Conservation (phyloP, 2,888 invertebrate species). For the Plebejus melissa region DNA sequence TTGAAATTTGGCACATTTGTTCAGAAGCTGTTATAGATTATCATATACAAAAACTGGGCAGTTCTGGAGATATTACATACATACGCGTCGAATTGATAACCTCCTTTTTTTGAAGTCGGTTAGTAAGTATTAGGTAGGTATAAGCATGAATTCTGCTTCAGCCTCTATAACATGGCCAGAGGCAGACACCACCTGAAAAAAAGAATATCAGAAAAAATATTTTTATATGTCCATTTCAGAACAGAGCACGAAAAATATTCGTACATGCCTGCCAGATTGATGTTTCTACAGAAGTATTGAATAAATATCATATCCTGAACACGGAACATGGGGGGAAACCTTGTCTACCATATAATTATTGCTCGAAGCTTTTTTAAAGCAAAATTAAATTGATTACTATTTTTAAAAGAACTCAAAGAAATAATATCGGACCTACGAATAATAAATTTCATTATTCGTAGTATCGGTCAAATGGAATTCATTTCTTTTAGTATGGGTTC, state of each 20-base stretch:
- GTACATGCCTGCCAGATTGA: not conserved
- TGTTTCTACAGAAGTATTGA: not conserved
- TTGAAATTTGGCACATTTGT: too few relatives aligned
- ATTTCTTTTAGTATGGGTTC: not conserved
- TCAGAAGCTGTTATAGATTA: too few relatives aligned
- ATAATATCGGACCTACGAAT: not conserved
- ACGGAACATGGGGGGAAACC: not conserved
- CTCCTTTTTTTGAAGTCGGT: too few relatives aligned
- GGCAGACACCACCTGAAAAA: not conserved
- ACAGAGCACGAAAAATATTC: not conserved
- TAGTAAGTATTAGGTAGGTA: not conserved
- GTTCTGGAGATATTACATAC: too few relatives aligned
- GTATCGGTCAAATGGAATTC: not conserved
- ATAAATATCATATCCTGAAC: not conserved
- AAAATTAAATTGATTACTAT: not conserved
- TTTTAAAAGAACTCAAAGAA: not conserved
- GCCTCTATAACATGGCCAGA: not conserved
- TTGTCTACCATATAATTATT: not conserved
- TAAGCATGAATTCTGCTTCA: not conserved
- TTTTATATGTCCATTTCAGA: not conserved
- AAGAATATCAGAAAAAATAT: not conserved
- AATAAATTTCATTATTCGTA: too few relatives aligned
- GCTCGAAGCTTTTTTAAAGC: not conserved
- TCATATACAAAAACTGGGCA: too few relatives aligned
- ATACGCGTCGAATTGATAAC: too few relatives aligned